A percentile compares a stretch with the other conserved stretches of the same genome.
These are phyloP conservation scores for Strigamia maritima DNA, from an alignment of 2,888 invertebrate species.

Conservation along the genomic window DNA sequence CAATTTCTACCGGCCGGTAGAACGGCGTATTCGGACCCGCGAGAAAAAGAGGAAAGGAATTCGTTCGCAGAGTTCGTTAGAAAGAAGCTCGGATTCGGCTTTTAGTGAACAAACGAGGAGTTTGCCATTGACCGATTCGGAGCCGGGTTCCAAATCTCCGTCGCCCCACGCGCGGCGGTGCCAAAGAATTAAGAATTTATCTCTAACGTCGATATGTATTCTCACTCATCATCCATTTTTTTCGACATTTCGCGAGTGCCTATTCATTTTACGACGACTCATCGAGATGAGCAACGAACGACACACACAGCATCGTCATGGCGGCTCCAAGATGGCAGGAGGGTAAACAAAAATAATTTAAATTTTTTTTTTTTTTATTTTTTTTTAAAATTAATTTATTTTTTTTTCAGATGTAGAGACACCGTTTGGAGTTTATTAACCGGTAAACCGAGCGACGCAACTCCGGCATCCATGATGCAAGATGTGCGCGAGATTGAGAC, in stretches of 20 bases:
- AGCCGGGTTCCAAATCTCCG: slow-evolving; percentile 43
- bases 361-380: neutral
- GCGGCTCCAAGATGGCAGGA: slow-evolving; percentile 79
- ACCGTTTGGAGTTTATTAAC: slow-evolving; percentile 95
- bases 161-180: slow-evolving; percentile 42
- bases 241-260: slow-evolving; percentile 95
- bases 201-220: slow-evolving; percentile 93
- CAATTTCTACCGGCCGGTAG: slow-evolving; percentile 91
- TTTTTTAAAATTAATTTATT: neutral
- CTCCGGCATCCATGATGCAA: slow-evolving; percentile 76
- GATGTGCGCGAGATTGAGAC: slow-evolving; percentile 98
- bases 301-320: slow-evolving; percentile 63
- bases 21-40: slow-evolving; percentile 43
- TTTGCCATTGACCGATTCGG: slow-evolving; percentile 43
- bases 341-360: slow-evolving; percentile 59
- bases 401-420: slow-evolving; percentile 67
- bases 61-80: slow-evolving; percentile 67
- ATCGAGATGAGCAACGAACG: slow-evolving; percentile 98
- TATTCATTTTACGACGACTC: slow-evolving; percentile 89
- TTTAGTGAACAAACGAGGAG: slow-evolving; percentile 55
- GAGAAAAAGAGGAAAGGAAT: slow-evolving; percentile 41
- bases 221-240: slow-evolving; percentile 99
- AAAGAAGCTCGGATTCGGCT: slow-evolving; percentile 86
- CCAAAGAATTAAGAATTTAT: slow-evolving; percentile 81
- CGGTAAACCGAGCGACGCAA: slow-evolving; percentile 62